These are phyloP conservation scores for Melanotaenia trifasciata DNA, from an alignment of 2,797 vertebrate species.

Conservation along the genomic window DNA sequence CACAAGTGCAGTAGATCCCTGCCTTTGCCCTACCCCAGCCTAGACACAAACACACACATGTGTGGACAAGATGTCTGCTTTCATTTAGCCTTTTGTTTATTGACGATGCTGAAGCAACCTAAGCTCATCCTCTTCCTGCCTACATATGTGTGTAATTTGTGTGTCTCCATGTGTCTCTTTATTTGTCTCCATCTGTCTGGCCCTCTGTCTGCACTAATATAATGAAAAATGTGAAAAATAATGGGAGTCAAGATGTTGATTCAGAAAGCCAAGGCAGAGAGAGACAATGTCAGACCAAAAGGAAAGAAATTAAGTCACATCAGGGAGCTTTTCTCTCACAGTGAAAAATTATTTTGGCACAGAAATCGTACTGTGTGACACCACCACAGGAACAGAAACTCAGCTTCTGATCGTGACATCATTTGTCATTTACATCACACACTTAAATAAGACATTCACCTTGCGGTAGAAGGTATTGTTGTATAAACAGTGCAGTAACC, in stretches of 20 bases:
- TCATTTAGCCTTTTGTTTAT: slow-evolving; percentile 48
- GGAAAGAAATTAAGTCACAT: slow-evolving; percentile 25
- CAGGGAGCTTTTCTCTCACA: slow-evolving; percentile 10
- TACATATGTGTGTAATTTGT: slow-evolving; percentile 39
- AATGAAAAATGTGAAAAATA: slow-evolving; percentile 29
- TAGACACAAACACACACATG: background rate
- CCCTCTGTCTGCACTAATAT: slow-evolving; percentile 21
- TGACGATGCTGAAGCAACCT: slow-evolving; percentile 29
- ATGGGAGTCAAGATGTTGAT: slow-evolving; percentile 38
- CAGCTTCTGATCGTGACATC: background rate
- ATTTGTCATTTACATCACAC: background rate
- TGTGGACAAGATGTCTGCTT: slow-evolving; percentile 28
- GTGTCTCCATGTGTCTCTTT: slow-evolving; percentile 48
- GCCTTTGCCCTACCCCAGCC: background rate
- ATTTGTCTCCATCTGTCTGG: slow-evolving; percentile 49
- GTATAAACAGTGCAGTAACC: background rate
- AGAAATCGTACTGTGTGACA: background rate
- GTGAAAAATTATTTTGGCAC: background rate
- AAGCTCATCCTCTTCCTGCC: slow-evolving; percentile 53
- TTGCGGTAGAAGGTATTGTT: background rate
- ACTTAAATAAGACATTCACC: background rate
- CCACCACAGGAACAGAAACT: background rate
- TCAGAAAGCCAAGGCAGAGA: slow-evolving; percentile 3
- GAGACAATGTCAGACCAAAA: slow-evolving; percentile 19
- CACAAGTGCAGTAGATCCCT: too few species aligned